Evolutionary conservation across 1,140 invertebrate species (phyloP).

Genomic region (Pogonognathellus flavescens): DNA sequence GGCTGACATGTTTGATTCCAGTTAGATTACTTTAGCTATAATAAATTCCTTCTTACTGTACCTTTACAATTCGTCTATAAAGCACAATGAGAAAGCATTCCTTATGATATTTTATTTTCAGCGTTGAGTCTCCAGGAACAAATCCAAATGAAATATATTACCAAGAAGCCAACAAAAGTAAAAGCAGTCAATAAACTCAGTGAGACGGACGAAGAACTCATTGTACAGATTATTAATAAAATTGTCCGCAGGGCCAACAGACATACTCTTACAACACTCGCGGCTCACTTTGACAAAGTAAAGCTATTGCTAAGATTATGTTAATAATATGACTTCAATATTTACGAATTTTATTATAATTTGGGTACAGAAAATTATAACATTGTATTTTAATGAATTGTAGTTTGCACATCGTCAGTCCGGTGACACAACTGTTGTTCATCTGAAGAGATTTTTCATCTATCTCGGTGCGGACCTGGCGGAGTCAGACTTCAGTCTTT

Average conservation of each 20-base stretch:
- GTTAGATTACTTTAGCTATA: slow-evolving; percentile 53
- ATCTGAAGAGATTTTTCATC: slow-evolving; percentile 60
- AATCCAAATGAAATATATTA: slow-evolving; percentile 64
- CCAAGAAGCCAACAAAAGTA: slow-evolving; percentile 53
- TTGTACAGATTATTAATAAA: slow-evolving; percentile 60
- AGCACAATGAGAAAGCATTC: background rate
- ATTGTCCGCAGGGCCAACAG: slow-evolving; percentile 57
- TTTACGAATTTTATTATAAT: slow-evolving; percentile 16
- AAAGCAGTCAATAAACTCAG: slow-evolving; percentile 59
- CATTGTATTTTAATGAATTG: background rate
- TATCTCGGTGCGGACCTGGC: slow-evolving; percentile 59
- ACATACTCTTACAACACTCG: slow-evolving; percentile 57
- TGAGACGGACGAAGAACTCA: slow-evolving; percentile 59
- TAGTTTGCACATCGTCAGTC: slow-evolving; percentile 64
- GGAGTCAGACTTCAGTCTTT: slow-evolving; percentile 63
- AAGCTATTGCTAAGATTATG: background rate
- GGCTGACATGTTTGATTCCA: slow-evolving; percentile 66
- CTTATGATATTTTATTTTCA: background rate
- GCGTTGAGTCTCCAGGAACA: slow-evolving; percentile 65
- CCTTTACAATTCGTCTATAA: background rate
- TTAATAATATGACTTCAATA: too few relatives aligned
- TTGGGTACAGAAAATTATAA: background rate
- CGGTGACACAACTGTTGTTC: slow-evolving; percentile 64
- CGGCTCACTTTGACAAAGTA: slow-evolving; percentile 63
- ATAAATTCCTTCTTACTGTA: too few relatives aligned